These are phyloP conservation scores for Chaetura pelagica DNA, from an alignment of 2,113 vertebrate genomes.

Conservation along the genomic window DNA sequence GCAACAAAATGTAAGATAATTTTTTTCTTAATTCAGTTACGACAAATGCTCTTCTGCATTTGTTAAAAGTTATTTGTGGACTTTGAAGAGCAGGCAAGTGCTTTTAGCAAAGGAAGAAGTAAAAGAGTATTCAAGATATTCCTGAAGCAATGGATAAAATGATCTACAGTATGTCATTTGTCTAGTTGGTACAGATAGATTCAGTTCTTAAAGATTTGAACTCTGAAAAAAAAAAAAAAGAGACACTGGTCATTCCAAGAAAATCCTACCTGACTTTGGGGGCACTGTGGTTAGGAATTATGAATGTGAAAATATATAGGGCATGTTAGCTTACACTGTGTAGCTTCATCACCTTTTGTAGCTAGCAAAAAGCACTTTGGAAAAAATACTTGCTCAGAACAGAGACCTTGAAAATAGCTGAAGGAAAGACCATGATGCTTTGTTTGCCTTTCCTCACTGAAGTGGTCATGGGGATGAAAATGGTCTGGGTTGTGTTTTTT, in stretches of 20 bases:
- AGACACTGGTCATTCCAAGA: not conserved
- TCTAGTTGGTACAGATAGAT: not conserved
- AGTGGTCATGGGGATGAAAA: not conserved
- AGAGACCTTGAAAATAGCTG: not conserved
- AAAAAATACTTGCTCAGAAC: not conserved
- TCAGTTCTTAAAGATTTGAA: not conserved
- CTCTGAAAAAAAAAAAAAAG: not conserved
- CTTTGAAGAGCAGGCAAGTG: not conserved
- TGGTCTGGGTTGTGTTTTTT: not conserved
- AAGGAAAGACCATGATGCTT: not conserved
- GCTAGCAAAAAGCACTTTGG: not conserved
- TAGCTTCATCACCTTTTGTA: not conserved
- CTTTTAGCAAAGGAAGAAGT: not conserved
- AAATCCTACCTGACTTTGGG: not conserved
- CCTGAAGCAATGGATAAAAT: not conserved
- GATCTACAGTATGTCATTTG: not conserved
- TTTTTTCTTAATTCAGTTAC: not conserved
- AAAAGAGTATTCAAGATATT: not conserved
- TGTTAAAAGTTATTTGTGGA: not conserved
- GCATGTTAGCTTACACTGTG: not conserved
- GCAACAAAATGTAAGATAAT: not conserved
- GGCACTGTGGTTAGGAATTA: not conserved
- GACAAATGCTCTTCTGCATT: not conserved
- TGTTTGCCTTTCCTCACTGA: not conserved
- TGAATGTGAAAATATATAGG: not conserved